phyloP scores from a whole-genome alignment of 2,797 vertebrate genomes.

The Muscicapa comitata region DNA sequence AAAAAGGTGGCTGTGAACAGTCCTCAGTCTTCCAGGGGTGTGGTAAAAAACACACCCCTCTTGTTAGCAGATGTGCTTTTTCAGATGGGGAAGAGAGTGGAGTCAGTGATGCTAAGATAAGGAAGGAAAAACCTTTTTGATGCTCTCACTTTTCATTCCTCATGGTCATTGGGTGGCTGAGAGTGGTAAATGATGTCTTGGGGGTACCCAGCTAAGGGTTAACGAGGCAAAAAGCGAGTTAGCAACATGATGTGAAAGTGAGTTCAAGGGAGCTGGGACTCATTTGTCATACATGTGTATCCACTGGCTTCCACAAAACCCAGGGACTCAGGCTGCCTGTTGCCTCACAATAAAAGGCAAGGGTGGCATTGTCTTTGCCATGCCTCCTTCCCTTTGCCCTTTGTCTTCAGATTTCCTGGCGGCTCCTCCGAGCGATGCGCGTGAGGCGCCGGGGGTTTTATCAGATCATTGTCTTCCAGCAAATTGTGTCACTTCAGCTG shows the following conservation, averaged over 20 bases:
- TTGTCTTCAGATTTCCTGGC: neutral
- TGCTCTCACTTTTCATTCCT: neutral
- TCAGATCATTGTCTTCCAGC: neutral
- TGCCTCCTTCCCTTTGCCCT: neutral
- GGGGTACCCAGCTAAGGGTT: neutral
- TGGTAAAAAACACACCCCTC: neutral
- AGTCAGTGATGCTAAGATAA: neutral
- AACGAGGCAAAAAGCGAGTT: neutral
- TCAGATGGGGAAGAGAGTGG: neutral
- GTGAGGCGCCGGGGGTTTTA: neutral
- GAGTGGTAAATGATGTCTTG: neutral
- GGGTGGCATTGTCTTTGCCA: neutral
- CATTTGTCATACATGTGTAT: neutral
- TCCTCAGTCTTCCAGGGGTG: neutral
- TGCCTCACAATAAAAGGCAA: neutral
- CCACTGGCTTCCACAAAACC: slow-evolving; percentile 1
- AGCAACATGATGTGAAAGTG: neutral
- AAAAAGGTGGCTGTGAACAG: neutral
- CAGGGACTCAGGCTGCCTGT: neutral
- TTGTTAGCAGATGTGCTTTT: neutral
- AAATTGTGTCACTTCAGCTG: slow-evolving; percentile 9
- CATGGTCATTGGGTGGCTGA: fast-evolving
- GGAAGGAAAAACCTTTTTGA: neutral
- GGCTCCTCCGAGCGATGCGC: neutral
- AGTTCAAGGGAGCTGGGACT: neutral